Evolutionary conservation across 2,888 invertebrate genomes (phyloP).

Genomic region (Conus canariensis): DNA sequence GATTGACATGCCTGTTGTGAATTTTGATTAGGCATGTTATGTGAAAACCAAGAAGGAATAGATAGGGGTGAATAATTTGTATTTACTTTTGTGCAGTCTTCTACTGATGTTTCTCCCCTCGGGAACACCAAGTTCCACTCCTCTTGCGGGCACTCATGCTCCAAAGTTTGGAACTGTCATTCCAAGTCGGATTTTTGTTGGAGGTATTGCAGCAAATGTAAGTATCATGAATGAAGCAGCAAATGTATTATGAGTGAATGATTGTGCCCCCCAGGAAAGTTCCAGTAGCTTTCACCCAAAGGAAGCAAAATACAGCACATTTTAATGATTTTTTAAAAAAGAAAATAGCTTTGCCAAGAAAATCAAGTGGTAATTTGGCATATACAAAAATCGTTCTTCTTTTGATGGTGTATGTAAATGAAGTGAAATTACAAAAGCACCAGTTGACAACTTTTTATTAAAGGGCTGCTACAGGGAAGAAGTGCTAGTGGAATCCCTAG

Average conservation of each 20-base stretch:
- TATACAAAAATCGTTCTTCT: not conserved
- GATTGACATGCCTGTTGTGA: too few relatives aligned
- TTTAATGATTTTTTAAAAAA: too few relatives aligned
- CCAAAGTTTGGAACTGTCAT: slow-evolving; percentile 88
- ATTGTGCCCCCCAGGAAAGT: too few relatives aligned
- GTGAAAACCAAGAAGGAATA: too few relatives aligned
- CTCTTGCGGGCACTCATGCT: slow-evolving; percentile 68
- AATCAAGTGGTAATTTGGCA: not conserved
- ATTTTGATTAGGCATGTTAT: too few relatives aligned
- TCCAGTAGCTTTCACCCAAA: too few relatives aligned
- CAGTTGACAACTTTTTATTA: not conserved
- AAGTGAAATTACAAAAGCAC: not conserved
- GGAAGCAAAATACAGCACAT: too few relatives aligned
- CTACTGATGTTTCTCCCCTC: slow-evolving; percentile 73
- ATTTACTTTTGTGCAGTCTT: slow-evolving; percentile 58
- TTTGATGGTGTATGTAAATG: not conserved
- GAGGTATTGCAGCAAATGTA: slow-evolving; percentile 92
- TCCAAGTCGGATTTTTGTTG: slow-evolving; percentile 96
- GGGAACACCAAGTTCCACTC: slow-evolving; percentile 70
- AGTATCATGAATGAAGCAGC: slow-evolving; percentile 49
- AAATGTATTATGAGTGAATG: too few relatives aligned
- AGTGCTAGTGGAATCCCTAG: too few relatives aligned
- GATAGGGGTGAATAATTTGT: not conserved
- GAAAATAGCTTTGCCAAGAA: too few relatives aligned
- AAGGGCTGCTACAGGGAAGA: too few relatives aligned